These are phyloP conservation scores for Volucella bombylans DNA, from an alignment of 2,888 invertebrate genomes.

Conservation along the genomic window DNA sequence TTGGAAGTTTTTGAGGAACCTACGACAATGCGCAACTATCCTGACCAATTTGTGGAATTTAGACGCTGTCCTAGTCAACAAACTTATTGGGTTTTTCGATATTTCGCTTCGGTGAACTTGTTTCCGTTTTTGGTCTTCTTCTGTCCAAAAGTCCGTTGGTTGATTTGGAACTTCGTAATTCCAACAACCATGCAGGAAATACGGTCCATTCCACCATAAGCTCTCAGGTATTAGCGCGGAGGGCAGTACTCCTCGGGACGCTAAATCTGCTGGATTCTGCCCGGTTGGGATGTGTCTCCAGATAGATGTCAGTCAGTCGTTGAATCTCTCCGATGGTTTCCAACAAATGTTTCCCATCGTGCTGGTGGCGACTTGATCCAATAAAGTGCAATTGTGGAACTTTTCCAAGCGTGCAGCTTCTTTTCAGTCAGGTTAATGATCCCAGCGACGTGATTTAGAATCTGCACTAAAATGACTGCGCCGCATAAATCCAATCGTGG, in stretches of 20 bases:
- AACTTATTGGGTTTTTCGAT: neutral
- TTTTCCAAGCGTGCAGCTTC: conserved; percentile 21
- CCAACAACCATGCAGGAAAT: neutral
- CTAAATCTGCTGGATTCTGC: conserved; percentile 57
- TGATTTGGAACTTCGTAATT: neutral
- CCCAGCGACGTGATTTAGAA: too few relatives aligned
- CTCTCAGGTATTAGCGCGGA: neutral
- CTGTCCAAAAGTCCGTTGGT: neutral
- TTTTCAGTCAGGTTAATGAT: neutral
- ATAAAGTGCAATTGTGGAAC: too few relatives aligned
- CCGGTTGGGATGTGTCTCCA: too few relatives aligned
- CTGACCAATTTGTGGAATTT: neutral
- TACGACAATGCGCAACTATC: neutral
- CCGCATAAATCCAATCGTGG: neutral
- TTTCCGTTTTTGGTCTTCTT: neutral
- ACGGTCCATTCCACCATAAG: conserved; percentile 6
- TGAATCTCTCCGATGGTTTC: too few relatives aligned
- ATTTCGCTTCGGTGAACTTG: neutral
- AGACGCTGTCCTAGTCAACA: neutral
- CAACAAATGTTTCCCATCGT: too few relatives aligned
- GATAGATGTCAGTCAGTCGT: too few relatives aligned
- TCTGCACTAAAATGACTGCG: too few relatives aligned
- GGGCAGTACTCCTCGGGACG: conserved; percentile 45
- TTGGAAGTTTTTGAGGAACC: neutral
- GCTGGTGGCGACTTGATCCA: too few relatives aligned